A percentile compares a stretch with the other conserved stretches of the same genome.
These are phyloP conservation scores for Allolobophora icterica DNA, from an alignment of 2,888 invertebrate species.

Conservation along the genomic window DNA sequence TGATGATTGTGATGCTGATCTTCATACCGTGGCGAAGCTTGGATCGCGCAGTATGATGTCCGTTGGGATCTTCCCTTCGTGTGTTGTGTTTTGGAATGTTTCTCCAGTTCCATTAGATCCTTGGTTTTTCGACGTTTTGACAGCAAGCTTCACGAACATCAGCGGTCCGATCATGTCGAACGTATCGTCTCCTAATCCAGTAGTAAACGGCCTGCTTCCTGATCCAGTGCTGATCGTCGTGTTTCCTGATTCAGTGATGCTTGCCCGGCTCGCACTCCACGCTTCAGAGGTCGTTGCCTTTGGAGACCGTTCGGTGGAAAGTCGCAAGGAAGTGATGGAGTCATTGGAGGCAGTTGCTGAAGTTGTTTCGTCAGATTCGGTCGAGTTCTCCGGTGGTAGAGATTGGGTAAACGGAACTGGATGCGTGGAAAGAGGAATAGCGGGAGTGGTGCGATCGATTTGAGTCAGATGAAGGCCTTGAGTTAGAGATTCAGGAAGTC, in stretches of 20 bases:
- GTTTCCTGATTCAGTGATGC: not conserved
- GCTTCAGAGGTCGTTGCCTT: not conserved
- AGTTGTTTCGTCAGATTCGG: not conserved
- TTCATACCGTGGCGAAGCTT: not conserved
- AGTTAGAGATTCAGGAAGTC: not conserved
- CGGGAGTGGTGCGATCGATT: not conserved
- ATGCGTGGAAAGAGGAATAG: not conserved
- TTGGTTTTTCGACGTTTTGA: not conserved
- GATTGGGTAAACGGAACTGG: not conserved
- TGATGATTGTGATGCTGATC: not conserved
- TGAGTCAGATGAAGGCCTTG: not conserved
- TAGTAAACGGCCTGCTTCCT: not conserved
- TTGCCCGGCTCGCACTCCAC: no score
- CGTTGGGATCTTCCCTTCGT: not conserved
- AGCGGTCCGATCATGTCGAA: not conserved
- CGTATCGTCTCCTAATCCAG: not conserved
- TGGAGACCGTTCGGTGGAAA: not conserved
- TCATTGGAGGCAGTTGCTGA: not conserved
- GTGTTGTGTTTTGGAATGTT: not conserved
- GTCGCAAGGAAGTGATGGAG: not conserved
- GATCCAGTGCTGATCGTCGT: not conserved
- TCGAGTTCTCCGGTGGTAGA: not conserved
- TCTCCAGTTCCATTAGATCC: not conserved
- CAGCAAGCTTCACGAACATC: not conserved
- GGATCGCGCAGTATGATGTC: not conserved